Base-by-base conservation (phyloP, 2,113 vertebrate genomes). In the Corydoras sp. region DNA sequence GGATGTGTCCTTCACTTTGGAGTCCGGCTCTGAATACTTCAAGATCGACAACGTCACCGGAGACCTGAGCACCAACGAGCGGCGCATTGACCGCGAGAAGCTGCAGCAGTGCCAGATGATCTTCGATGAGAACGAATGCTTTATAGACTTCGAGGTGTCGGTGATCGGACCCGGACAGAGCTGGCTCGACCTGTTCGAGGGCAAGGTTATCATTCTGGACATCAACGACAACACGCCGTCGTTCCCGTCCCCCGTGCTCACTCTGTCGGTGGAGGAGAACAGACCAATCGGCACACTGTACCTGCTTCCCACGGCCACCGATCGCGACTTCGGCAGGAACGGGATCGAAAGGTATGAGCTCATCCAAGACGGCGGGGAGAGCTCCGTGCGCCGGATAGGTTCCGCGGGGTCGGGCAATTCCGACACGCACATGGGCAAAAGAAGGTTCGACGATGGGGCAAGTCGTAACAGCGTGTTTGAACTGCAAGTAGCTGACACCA, bases 21-120 rank as follows among this genome's bases (percentile, higher is more conserved):
- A 99, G 80, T 98, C 97, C 0, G 96, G 96, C 75, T 95, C 96
- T 0, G 97, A 99, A 79, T 98, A 94, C 83, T 93, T 99, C 78
- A 98, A 98, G 86, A 99, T 99, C 84, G 97, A 99, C 90, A 98
- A 98, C 89, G 95, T 98, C 59, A 98, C 97, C 59, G 97, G 97
- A 69, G 96, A 98, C 85, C 90, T 99, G 83, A 95, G 92, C 88
- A 99, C 97, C 63, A 97, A 94, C 50, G 95, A 97, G 87, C 86
- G 94, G 81, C 93, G 97, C 83, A 94, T 98, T 81, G 97, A 98
- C 93, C 93, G 97, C 10, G 97, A 99, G 77, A 99, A 98, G 88
- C 85, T 98, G 79, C 94, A 94, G 85, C 97, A 98, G 92, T 98
- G 97, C 89, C 97, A 98, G 85, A 98, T 98, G 96, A 98, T 99